These are phyloP conservation scores for Drosophila baimaii DNA, from an alignment of 1,140 invertebrate species.

Conservation along the genomic window DNA sequence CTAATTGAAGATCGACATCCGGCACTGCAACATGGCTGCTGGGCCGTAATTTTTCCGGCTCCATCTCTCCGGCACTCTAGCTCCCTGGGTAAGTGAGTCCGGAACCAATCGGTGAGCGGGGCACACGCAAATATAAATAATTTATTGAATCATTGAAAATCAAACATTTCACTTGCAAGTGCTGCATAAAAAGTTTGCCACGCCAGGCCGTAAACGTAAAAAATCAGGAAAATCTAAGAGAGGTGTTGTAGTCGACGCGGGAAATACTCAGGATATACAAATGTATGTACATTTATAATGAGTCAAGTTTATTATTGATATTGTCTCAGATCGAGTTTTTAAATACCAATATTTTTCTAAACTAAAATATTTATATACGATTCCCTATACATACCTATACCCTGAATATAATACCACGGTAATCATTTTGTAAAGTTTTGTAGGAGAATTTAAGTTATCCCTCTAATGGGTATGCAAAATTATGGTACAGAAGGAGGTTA, in stretches of 20 bases:
- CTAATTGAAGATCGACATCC: slow-evolving; percentile 77
- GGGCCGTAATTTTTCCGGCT: not conserved
- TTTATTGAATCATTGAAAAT: slow-evolving; percentile 83
- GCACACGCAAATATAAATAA: slow-evolving; percentile 81
- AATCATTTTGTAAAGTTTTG: no score
- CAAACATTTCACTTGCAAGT: slow-evolving; percentile 83
- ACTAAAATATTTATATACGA: no score
- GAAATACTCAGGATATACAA: slow-evolving; percentile 6
- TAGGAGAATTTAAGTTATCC: not conserved
- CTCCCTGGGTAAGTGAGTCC: slow-evolving; percentile 5
- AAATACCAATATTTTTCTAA: no score
- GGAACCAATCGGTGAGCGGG: not conserved
- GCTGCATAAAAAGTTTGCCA: slow-evolving; percentile 64
- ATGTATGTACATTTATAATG: no score
- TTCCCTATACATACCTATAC: no score
- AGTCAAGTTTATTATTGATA: no score
- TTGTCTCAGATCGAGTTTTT: no score
- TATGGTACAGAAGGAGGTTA: slow-evolving; percentile 27
- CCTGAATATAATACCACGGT: no score
- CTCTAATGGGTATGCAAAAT: slow-evolving; percentile 10
- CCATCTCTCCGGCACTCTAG: not conserved
- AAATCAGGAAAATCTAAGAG: not conserved
- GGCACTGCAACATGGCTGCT: slow-evolving; percentile 7
- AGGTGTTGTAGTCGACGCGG: not conserved
- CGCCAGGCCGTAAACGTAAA: slow-evolving; percentile 29